phyloP scores from a whole-genome alignment of 1,140 invertebrate species.

The Drosophila azteca region DNA sequence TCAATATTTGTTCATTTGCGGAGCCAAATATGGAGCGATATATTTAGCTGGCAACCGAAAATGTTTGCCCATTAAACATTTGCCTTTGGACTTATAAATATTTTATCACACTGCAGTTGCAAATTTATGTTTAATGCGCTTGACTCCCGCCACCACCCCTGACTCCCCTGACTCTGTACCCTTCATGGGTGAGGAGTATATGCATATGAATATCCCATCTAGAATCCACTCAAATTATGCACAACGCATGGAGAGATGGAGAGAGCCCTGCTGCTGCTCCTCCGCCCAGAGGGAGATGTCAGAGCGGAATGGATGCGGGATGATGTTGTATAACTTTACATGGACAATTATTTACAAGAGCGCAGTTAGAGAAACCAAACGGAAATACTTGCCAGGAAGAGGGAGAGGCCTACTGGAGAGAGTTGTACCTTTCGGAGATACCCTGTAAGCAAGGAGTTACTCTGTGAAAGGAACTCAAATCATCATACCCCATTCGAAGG shows the following conservation, averaged over 20 bases:
- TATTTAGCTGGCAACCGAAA: slow-evolving; percentile 11
- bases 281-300: background rate
- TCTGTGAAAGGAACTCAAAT: too few relatives aligned
- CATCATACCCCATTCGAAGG: too few relatives aligned
- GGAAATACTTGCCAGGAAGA: slow-evolving; percentile 2
- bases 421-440: too few relatives aligned
- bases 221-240: slow-evolving; percentile 67
- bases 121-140: slow-evolving; percentile 44
- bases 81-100: slow-evolving; percentile 71
- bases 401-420: background rate
- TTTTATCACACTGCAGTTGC: slow-evolving; percentile 54
- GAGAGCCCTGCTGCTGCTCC: slow-evolving; percentile 8
- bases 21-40: slow-evolving; percentile 37
- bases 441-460: too few relatives aligned
- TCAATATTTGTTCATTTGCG: slow-evolving; percentile 66
- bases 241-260: slow-evolving; percentile 36
- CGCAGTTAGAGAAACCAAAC: slow-evolving; percentile 46
- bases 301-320: slow-evolving; percentile 8
- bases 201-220: slow-evolving; percentile 41
- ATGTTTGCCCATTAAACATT: slow-evolving; percentile 75
- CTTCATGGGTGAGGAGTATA: background rate
- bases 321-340: slow-evolving; percentile 74
- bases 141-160: background rate
- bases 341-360: slow-evolving; percentile 80
- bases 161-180: too few relatives aligned